Base-by-base conservation (phyloP, 1,140 invertebrate species). In the Habropoda laboriosa region DNA sequence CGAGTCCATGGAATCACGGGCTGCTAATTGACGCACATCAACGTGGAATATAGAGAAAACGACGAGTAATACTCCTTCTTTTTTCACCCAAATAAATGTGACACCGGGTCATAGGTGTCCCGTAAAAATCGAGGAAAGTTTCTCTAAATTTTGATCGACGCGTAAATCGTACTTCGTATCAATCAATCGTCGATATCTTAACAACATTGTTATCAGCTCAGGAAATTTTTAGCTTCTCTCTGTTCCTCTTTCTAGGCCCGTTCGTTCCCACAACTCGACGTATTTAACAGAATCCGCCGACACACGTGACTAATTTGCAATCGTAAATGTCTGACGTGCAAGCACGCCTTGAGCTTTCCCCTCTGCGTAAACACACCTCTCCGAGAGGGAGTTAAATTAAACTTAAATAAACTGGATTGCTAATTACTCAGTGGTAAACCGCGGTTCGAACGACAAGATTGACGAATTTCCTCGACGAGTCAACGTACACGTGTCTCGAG, bases 271-370 rank as follows among this genome's bases (percentile, higher is more conserved):
- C n/a, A 67, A 66, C 5, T 74, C 38, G 45, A 24, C 24, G 61
- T 10, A 13, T 57, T 67, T 55, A 30, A 51, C 32, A 18, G 16
- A 0, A 18, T 3, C 61, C 21, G 13, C 24, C 35, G 13, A 53
- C 51, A 61, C n/a, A 35, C 35, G 24, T 51, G 38, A 45, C 40
- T 55, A 67, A 76, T 76, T 76, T 57, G 35, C 61, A 42, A 18
- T 57, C 27, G n/a, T 3, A 21, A 76, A 27, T 40, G 32, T 21
- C 63, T 18, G 24, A 61, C 16, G 42, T 18, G 35, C 60, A n/a
- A 30, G 35, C 58, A 53, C 47, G 60, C 24, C 27, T 55, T 7
- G 7, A 13, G 0, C 4, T 57, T 57, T 40, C 16, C 38, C 21
- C 60, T 63, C 24, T 27, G 10, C 24, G 38, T n/a, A 64, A 18